Percentiles rank a stretch among this genome's conserved stretches.
phyloP scores from a whole-genome alignment of 2,113 vertebrate genomes.

The Rhabdomys dilectus region DNA sequence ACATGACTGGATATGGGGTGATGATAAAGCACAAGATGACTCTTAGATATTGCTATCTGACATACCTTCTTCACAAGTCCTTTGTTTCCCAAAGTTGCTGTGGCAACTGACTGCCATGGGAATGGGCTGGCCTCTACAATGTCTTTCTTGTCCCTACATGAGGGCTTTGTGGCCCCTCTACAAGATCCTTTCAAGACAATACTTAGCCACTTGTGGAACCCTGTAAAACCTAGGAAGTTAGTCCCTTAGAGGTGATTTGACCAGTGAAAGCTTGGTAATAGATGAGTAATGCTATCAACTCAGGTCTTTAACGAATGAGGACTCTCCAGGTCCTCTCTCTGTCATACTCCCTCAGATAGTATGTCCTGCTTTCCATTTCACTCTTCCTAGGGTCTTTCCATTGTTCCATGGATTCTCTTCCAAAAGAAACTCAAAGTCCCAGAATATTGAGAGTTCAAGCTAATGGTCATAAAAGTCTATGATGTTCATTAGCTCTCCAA shows the following conservation, averaged over 20 bases:
- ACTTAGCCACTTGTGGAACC: not conserved
- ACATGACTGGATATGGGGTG: not conserved
- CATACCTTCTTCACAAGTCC: not conserved
- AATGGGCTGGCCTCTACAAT: not conserved
- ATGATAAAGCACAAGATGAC: not conserved
- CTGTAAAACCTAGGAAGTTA: not conserved
- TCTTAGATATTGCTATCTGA: not conserved
- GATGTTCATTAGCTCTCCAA: not conserved
- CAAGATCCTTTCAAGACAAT: not conserved
- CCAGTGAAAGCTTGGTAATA: no score
- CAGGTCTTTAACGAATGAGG: not conserved
- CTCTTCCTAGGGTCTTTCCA: not conserved
- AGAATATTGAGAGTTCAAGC: not conserved
- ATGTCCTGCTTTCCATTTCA: not conserved
- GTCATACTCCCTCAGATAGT: not conserved
- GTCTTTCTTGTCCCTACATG: not conserved
- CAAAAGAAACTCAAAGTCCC: not conserved
- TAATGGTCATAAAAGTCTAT: not conserved
- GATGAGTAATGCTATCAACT: no score
- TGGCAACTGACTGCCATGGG: not conserved
- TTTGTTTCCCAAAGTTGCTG: not conserved
- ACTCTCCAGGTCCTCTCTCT: no score
- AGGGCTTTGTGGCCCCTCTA: not conserved
- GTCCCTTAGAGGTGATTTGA: not conserved
- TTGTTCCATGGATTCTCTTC: not conserved